Evolutionary conservation across 2,888 invertebrate species (phyloP), one percentile per base, ranked within the genome.

Genomic region (Plemyria rubiginata): DNA sequence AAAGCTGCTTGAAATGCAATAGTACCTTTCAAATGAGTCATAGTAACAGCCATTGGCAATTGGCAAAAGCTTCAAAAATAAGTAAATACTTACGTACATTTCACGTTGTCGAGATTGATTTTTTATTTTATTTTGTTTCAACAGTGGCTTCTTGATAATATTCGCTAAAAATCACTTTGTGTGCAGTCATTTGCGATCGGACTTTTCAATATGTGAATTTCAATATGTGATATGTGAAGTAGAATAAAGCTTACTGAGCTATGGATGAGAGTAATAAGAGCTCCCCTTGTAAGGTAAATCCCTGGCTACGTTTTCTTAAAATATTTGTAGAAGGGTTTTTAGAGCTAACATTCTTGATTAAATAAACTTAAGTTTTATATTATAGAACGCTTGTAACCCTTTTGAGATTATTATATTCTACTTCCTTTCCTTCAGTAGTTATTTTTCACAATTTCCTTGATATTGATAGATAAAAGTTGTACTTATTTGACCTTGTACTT

Each of bases 241-340:
- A 87, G 82, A 80, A 77, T 84, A 81, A 66, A 82, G 77, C 76
- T 84, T 80, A 71, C 76, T 85, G 77, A 89, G 88, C 85, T 77
- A 92, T 92, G 92, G 92, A 92, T 88, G 88, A 87, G 78, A 88
- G 83, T 82, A 83, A 78, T 84, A 89, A 86, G 84, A 88, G 81
- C 82, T 90, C 90, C 84, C 90, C 90, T 85, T 92, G 90, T 88
- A 86, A 92, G 92, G 92, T 92, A 92, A 92, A 84, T 82, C 80
- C 79, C 81, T 82, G 78, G 81, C 77, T 83, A 76, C 69, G 65
- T 79, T 77, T 75, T 77, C 67, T 66, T 66, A 55, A 59, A 65
- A 62, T 73, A 70, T 71, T 59, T 71, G 76, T 80, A 80, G 76
- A 71, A 70, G 72, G 65, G 63, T 73, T 60, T 52, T 59, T 70